phyloP scores from a whole-genome alignment of 2,797 vertebrate genomes.

The Alca torda region DNA sequence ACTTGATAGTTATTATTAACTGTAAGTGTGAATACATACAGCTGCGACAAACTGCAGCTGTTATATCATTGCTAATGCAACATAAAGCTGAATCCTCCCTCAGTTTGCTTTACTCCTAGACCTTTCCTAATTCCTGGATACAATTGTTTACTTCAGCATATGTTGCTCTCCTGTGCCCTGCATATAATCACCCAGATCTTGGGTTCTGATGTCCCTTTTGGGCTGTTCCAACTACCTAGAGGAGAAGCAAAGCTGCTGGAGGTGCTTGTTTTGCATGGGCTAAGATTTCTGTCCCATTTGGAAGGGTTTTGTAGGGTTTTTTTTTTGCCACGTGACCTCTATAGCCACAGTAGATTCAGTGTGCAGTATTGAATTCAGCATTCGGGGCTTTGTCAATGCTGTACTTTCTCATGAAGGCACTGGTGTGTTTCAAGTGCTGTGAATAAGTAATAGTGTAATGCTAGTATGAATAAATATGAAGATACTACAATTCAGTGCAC shows the following conservation, averaged over 20 bases:
- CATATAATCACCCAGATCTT: not conserved
- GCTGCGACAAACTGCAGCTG: not conserved
- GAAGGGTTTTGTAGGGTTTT: not conserved
- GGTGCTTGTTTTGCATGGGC: not conserved
- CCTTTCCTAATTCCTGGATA: not conserved
- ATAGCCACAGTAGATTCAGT: not conserved
- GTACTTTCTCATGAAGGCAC: not conserved
- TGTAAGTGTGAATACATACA: not conserved
- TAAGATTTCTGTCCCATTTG: not conserved
- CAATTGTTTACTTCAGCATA: not conserved
- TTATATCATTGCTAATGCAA: not conserved
- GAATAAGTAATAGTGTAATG: constrained; percentile 20
- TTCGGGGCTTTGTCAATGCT: not conserved
- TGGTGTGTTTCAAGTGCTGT: not conserved
- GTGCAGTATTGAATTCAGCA: not conserved
- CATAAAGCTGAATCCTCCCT: not conserved
- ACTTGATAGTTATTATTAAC: constrained; percentile 52
- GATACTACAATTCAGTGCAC: constrained; percentile 28
- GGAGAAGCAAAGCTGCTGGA: not conserved
- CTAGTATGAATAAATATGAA: not conserved
- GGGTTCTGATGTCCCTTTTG: not conserved
- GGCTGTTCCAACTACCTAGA: not conserved
- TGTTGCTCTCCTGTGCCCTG: not conserved
- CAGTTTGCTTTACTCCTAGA: not conserved
- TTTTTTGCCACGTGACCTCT: not conserved